Conservation (phyloP, 2,113 vertebrate species). For the Micronycteris hirsuta region DNA sequence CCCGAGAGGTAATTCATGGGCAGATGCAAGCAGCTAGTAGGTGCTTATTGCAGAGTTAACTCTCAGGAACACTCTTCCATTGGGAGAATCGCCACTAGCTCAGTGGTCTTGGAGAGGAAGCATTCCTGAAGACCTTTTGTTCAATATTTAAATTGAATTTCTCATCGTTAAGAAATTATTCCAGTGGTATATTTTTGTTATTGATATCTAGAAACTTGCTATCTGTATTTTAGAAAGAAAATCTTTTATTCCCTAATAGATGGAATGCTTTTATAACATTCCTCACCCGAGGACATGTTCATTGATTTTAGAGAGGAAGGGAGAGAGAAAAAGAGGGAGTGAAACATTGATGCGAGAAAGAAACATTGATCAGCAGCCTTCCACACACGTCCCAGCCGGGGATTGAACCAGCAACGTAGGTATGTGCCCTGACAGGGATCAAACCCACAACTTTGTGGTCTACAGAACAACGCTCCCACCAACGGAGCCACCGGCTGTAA, state of each 20-base stretch:
- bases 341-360: too few relatives aligned
- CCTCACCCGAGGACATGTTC: neutral
- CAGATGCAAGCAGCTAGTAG: neutral
- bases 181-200: neutral
- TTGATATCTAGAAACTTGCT: neutral
- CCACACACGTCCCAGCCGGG: too few relatives aligned
- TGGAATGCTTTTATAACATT: neutral
- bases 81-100: neutral
- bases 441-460: too few relatives aligned
- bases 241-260: neutral
- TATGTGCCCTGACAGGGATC: too few relatives aligned
- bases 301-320: neutral
- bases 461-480: too few relatives aligned
- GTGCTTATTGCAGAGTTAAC: neutral
- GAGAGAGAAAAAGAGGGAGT: too few relatives aligned
- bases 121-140: conserved; percentile 2
- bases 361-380: too few relatives aligned
- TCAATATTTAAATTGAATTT: neutral
- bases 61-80: neutral
- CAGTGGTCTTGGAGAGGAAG: neutral
- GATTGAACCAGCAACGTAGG: too few relatives aligned
- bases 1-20: neutral
- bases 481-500: neutral
- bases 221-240: conserved; percentile 1
- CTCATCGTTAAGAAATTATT: neutral